Evolutionary conservation across 2,113 vertebrate genomes (phyloP), one percentile per base, ranked within the genome.

Genomic region (Catharus minimus): DNA sequence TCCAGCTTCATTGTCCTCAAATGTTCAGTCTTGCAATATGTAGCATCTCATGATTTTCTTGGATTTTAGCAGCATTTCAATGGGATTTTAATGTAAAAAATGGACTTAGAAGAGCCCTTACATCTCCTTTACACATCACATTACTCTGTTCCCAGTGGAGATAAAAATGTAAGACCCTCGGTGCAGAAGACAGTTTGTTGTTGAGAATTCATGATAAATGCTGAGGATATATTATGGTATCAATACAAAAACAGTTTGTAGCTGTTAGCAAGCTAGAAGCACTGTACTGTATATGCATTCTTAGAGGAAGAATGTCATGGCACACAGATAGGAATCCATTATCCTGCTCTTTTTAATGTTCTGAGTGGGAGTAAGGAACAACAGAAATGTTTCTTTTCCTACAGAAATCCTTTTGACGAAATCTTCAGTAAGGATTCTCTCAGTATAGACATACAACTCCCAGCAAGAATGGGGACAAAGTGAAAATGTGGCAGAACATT

Each of bases 351-450:
- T 91, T 26, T 47, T 92, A 85, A 38, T 92, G 43, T 5, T 92
- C n/a, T 36, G 52, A 88, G 75, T 71, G 39, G 82, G 88, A 86
- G 52, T 71, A 82, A 62, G 30, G 47, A 91, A 71, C 16, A 94
- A 91, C 58, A 91, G 23, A 89, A 87, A 46, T 69, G 11, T 55
- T 92, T 88, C 83, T 68, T 88, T 82, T 61, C 20, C n/a, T 82
- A 50, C 27, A 92, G 74, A 82, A 89, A 93, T 91, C 38, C 43
- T 87, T 89, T 87, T 71, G 60, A 82, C 0, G 0, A 60, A 76
- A 66, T 50, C 3, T 1, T 32, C 58, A 73, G 33, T 28, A 75
- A 68, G 44, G 43, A 39, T 84, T 73, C 22, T 68, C 15, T 65
- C 62, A 79, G 7, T 33, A 65, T 3, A 87, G 81, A 46, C 10